Evolutionary conservation across 1,140 invertebrate genomes (phyloP).

Genomic region (Steinernema khuongi): DNA sequence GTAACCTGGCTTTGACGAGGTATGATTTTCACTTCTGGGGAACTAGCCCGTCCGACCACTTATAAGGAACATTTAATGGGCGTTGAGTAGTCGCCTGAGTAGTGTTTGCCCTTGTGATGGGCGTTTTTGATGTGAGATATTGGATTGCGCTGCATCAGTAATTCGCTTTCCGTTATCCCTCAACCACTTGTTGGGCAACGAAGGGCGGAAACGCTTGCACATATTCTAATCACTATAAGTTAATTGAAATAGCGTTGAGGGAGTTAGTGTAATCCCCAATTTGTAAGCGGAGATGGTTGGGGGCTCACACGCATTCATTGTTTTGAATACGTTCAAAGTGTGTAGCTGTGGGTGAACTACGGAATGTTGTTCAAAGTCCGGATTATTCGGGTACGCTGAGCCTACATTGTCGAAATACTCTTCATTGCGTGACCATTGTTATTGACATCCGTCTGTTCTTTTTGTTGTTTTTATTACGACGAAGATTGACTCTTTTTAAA

Average conservation of each 20-base stretch:
- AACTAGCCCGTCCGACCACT: background rate
- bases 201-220: background rate
- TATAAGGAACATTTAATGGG: background rate
- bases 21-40: background rate
- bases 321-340: background rate
- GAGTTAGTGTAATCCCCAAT: background rate
- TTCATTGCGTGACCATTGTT: too few species aligned
- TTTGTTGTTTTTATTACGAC: too few species aligned
- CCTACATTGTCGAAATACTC: too few species aligned
- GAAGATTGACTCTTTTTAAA: too few species aligned
- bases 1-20: background rate
- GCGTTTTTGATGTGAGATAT: slow-evolving; percentile 5
- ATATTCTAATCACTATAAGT: background rate
- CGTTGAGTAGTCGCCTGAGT: background rate
- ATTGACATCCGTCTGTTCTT: too few species aligned
- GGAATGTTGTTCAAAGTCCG: too few species aligned
- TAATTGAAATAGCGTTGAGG: background rate
- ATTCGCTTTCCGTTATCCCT: background rate
- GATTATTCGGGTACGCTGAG: too few species aligned
- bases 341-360: too few species aligned
- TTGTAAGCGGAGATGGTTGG: background rate
- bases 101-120: background rate
- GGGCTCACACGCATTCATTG: background rate
- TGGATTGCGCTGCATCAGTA: slow-evolving; percentile 9
- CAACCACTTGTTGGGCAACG: background rate